These are phyloP conservation scores for Acanthurus lineatus DNA, from an alignment of 2,797 vertebrate genomes.

Conservation along the genomic window DNA sequence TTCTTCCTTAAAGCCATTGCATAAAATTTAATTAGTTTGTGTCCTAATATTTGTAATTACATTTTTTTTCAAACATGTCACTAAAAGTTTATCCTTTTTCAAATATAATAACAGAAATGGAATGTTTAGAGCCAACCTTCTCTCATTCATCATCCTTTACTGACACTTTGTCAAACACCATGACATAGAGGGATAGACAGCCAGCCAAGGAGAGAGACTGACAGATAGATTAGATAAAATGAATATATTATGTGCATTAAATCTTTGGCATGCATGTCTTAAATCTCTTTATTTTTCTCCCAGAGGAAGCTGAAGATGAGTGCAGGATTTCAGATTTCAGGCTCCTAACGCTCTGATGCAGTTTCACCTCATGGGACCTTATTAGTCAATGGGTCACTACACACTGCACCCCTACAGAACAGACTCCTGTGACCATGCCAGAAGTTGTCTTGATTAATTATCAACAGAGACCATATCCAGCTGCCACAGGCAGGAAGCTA, in stretches of 20 bases:
- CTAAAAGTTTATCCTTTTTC: neutral
- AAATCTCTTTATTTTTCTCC: constrained; percentile 39
- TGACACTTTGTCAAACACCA: constrained; percentile 38
- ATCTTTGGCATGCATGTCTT: constrained; percentile 45
- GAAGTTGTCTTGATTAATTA: constrained; percentile 80
- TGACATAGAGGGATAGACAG: constrained; percentile 26
- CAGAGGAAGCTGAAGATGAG: constrained; percentile 47
- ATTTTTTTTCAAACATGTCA: neutral
- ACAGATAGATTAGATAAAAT: constrained; percentile 49
- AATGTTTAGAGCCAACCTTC: neutral
- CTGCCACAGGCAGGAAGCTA: constrained; percentile 64
- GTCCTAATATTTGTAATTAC: no score
- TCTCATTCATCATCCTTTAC: constrained; percentile 16
- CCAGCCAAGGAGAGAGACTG: constrained; percentile 25
- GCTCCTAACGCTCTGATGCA: constrained; percentile 57
- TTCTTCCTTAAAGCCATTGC: no score
- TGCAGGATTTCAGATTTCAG: constrained; percentile 54
- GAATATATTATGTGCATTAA: constrained; percentile 59
- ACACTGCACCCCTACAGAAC: constrained; percentile 62
- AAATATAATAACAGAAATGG: neutral
- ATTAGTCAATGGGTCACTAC: constrained; percentile 78
- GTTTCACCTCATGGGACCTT: constrained; percentile 77
- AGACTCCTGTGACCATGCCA: constrained; percentile 64
- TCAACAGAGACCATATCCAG: constrained; percentile 70
- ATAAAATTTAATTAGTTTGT: no score